Evolutionary conservation across 1,140 invertebrate genomes (phyloP), one percentile per base, ranked within the genome.

Genomic region (Hycleus phaleratus): DNA sequence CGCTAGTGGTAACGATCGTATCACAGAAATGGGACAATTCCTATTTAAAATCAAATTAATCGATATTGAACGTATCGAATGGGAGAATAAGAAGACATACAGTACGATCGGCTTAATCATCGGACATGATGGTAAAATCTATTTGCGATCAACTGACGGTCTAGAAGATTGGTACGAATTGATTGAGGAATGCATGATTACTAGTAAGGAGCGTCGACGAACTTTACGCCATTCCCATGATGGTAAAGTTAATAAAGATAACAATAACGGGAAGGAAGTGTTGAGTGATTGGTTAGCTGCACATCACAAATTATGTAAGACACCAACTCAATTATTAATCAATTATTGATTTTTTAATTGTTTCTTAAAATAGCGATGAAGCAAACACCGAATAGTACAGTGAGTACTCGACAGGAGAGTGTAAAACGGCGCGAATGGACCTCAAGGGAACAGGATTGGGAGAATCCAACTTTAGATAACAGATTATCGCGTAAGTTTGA

Each of bases 11-110:
- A 70, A 77, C 26, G 79, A 83, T 64, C 75, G 81, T 50, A 81
- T 83, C 56, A 85, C 84, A 4, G 82, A 85, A 66, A 85, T 86
- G 84, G 84, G 84, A 49, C 81, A 82, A 65, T 86, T 85, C 69
- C 78, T 85, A 52, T 85, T 84, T 73, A 85, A 85, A 77, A 82
- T 85, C 47, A 83, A 84, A 71, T 69, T 85, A 58, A 81, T 82
- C 40, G 83, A 84, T 65, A 78, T 85, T 40, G 82, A 84, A 63
- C 78, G 77, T 64, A 79, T 85, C 43, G 81, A 83, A 70, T 85
- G 83, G 83, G 75, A 80, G 32, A 82, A 81, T 68, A 78, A 79
- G 55, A 81, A 77, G 65, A 82, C 74, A 49, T 83, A 79, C 71
- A 83, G 76, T 71, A 78, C 74, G 59, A 81, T 82, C 52, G 80